Base-by-base conservation (phyloP, 2,113 vertebrate species). In the Symphodus melops region DNA sequence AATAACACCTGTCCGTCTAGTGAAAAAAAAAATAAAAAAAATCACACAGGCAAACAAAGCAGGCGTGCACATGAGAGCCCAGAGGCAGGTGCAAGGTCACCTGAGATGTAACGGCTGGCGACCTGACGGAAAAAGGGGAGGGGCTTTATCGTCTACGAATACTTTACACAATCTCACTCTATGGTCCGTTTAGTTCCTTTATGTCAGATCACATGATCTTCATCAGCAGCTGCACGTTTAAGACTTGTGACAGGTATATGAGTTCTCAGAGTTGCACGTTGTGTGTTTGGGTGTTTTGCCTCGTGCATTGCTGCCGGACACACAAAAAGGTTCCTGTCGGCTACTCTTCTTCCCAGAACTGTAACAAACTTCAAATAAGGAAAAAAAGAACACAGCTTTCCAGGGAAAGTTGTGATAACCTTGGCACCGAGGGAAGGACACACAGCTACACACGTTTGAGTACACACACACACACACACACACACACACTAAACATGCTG, bases 1-100 rank as follows among this genome's bases (percentile, higher is more conserved):
- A 41, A 68, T 9, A 87, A 80, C 87, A 85, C 81, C 81, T 73
- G 84, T 73, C 77, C 76, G 62, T 85, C 72, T 86, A 71, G 44
- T 68, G 49, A 11, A 66, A 69, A 33, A 9, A n/a, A n/a, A n/a
- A n/a, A n/a, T n/a, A n/a, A n/a, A n/a, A n/a, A n/a, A n/a, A n/a
- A n/a, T 36, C 0, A 1, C 8, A 1, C 67, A n/a, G 25, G 33
- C 56, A 52, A 11, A 20, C 41, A 23, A 41, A 57, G 39, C 42
- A 48, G 3, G 9, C 37, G 25, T 51, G 46, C 20, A 44, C 51
- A 56, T 46, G 12, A 46, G 44, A 16, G 51, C 9, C 61, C 25
- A 0, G 4, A 33, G 56, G 25, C 19, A 77, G 68, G 25, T 41
- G 23, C 20, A 52, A 73, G 20, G 21, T 56, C 63, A 42, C 6